These are phyloP conservation scores for Acleris laterana DNA, from an alignment of 2,888 invertebrate genomes.

Conservation along the genomic window DNA sequence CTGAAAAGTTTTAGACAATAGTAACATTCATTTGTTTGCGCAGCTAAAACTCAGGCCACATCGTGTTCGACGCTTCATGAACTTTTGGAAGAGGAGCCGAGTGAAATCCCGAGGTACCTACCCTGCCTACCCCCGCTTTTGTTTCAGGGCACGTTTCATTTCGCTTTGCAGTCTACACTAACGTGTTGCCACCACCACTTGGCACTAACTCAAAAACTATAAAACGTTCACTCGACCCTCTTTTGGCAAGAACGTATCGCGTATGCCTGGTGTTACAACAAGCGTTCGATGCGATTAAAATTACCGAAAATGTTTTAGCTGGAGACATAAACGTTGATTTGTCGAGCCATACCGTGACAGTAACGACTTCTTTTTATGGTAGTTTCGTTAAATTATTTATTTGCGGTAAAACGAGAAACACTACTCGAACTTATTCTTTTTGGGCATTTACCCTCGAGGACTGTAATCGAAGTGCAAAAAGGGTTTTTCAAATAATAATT, in stretches of 20 bases:
- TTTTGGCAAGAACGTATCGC: constrained; percentile 46
- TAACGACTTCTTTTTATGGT: constrained; percentile 23
- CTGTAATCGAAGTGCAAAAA: too few relatives aligned
- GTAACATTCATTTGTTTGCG: constrained; percentile 40
- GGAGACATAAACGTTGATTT: constrained; percentile 28
- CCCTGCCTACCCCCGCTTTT: constrained; percentile 32
- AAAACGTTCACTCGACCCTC: constrained; percentile 42
- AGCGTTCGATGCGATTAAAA: constrained; percentile 31
- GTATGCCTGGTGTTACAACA: constrained; percentile 37
- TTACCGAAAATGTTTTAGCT: constrained; percentile 27
- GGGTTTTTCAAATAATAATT: too few relatives aligned
- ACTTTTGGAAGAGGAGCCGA: constrained; percentile 77
- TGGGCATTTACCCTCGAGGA: too few relatives aligned
- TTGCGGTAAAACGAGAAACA: not conserved
- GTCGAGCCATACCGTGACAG: constrained; percentile 8
- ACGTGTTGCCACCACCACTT: constrained; percentile 42
- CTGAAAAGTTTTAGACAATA: constrained; percentile 2
- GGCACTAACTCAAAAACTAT: constrained; percentile 55
- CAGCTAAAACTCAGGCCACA: constrained; percentile 81
- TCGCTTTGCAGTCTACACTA: constrained; percentile 34
- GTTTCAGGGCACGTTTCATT: constrained; percentile 46
- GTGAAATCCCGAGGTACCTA: constrained; percentile 77
- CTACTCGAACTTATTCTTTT: too few relatives aligned
- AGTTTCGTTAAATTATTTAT: constrained; percentile 11
- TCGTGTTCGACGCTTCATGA: constrained; percentile 82